Percentiles rank a stretch among this genome's conserved stretches.
phyloP scores from a whole-genome alignment of 2,797 vertebrate species.

The Molossus alvarezi region DNA sequence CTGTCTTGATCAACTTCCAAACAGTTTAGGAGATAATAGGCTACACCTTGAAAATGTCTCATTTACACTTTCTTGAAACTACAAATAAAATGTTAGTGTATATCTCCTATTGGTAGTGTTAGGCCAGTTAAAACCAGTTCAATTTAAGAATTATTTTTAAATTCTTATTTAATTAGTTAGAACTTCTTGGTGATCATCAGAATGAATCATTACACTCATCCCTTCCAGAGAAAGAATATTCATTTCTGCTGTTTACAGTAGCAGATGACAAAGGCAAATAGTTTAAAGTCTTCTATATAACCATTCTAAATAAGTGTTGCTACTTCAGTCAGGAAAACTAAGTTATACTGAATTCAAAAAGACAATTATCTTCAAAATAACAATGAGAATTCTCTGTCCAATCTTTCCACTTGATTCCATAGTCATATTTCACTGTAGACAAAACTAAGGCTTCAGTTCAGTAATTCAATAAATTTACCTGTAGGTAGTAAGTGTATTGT shows the following conservation, averaged over 20 bases:
- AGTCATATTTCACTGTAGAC: not conserved
- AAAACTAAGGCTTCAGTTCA: not conserved
- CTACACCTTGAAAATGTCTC: not conserved
- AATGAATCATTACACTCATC: constrained; percentile 49
- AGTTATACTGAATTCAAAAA: constrained; percentile 23
- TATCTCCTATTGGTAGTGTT: not conserved
- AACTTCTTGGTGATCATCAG: constrained; percentile 16
- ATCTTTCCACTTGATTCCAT: not conserved
- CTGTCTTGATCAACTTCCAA: constrained; percentile 3
- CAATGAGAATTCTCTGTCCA: not conserved
- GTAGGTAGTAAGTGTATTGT: constrained; percentile 91
- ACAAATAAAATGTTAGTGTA: not conserved
- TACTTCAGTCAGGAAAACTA: constrained; percentile 51
- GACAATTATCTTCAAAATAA: not conserved
- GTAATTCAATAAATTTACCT: constrained; percentile 85
- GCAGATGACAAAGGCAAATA: constrained; percentile 15
- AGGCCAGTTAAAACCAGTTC: constrained; percentile 49
- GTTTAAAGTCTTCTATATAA: not conserved
- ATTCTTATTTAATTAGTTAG: constrained; percentile 3
- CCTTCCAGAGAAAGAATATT: constrained; percentile 32
- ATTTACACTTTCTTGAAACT: constrained; percentile 23
- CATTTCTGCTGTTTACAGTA: constrained; percentile 47
- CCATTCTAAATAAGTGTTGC: not conserved
- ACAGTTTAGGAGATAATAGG: not conserved
- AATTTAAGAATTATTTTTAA: constrained; percentile 51